Base-by-base conservation (phyloP, 2,113 vertebrate species). In the Mirounga angustirostris region DNA sequence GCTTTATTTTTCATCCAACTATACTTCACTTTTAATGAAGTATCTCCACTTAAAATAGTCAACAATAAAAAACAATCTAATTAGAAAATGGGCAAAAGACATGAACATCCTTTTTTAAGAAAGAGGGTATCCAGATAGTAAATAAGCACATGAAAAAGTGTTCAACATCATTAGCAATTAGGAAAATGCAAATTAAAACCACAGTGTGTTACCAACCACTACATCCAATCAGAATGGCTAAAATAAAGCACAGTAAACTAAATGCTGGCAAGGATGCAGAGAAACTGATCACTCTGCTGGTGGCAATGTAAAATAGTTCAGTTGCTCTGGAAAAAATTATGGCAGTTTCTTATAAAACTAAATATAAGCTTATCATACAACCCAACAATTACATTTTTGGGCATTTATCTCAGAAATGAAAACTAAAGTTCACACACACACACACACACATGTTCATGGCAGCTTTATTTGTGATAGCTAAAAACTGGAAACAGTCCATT, bases 71-170 rank as follows among this genome's bases (percentile, higher is more conserved):
- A 46, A 83, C 0, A 65, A 40, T 26, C 40, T 76, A 76, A 50
- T 81, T 76, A 59, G 67, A 81, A 95, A 95, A 91, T 69, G 52
- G 52, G 33, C n/a, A 93, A 91, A 93, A 93, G 67, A 73, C 24
- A 54, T 54, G 24, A 63, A 74, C 54, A 52, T 74, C 71, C 91
- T 84, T 18, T 67, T 43, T 83, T 33, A 84, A 22, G 24, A 74
- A 58, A 30, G 58, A 84, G 7, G 33, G 56, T 79, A 76, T 83
- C 63, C 73, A 58, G n/a, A 50, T 69, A 80, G 19, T 52, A 90
- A 30, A 79, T 92, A 61, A 95, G 43, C 79, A 79, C 61, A 71
- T 85, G 91, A 54, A 71, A 79, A 79, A 5, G 33, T 61, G 6
- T 19, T 56, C 59, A 61, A 7, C 63, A 54, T 71, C 54, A 80